Evolutionary conservation across 2,797 vertebrate genomes (phyloP).

Genomic region (Sylvilagus floridanus): DNA sequence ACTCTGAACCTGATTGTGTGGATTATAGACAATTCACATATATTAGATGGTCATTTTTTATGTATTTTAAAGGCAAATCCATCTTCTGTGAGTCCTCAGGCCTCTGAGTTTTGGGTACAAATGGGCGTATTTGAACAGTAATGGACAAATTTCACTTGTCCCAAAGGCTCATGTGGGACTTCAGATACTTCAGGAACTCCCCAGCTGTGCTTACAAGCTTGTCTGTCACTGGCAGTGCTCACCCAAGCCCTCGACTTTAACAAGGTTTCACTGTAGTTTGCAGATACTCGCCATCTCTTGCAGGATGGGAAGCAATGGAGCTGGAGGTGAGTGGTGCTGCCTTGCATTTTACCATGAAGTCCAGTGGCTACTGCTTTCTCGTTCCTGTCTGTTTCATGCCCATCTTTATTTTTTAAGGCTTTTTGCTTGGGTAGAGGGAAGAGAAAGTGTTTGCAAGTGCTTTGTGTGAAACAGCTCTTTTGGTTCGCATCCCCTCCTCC

Average conservation of each 20-base stretch:
- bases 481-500: rapidly evolving
- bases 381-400: not conserved
- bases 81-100: not conserved
- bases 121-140: slow-evolving; percentile 4
- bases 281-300: not conserved
- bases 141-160: not conserved
- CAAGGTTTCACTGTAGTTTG: not conserved
- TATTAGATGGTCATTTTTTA: not conserved
- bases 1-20: not conserved
- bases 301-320: not conserved
- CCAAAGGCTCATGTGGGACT: not conserved
- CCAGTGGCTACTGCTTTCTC: not conserved
- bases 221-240: not conserved
- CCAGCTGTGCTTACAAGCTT: not conserved
- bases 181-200: not conserved
- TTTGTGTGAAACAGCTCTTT: not conserved
- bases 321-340: rapidly evolving
- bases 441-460: not conserved
- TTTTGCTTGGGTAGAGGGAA: not conserved
- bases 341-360: not conserved
- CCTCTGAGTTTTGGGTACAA: not conserved
- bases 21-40: not conserved
- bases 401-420: not conserved
- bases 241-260: not conserved
- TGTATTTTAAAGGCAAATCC: not conserved